These are phyloP conservation scores for Campylomormyrus tamandua DNA, from an alignment of 2,113 vertebrate genomes.

Conservation along the genomic window DNA sequence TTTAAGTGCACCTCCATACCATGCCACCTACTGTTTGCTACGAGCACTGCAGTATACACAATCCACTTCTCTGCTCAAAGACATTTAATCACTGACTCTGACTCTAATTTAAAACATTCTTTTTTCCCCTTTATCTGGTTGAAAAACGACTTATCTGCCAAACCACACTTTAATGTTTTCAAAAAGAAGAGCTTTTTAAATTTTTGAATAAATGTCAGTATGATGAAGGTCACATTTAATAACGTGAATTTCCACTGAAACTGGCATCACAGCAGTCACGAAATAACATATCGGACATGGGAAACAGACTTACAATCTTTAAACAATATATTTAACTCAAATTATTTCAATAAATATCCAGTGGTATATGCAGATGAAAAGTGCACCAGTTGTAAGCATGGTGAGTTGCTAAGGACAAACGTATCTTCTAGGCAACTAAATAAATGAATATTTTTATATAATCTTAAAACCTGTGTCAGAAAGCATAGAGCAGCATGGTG, in stretches of 20 bases:
- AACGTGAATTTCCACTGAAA: background rate
- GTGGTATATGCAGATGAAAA: background rate
- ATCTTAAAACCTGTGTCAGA: background rate
- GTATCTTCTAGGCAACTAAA: background rate
- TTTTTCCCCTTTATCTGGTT: background rate
- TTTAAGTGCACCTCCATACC: background rate
- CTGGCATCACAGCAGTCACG: background rate
- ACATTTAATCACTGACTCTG: background rate
- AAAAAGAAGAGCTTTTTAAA: background rate
- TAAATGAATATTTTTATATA: background rate
- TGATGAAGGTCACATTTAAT: background rate
- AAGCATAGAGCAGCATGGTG: conserved; percentile 3
- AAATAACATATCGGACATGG: background rate
- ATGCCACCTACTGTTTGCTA: background rate
- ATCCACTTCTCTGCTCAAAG: background rate
- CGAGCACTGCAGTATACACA: background rate
- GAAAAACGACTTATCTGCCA: background rate
- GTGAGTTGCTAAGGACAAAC: background rate
- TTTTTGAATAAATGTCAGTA: background rate
- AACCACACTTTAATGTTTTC: background rate
- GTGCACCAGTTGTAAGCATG: background rate
- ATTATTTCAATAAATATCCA: background rate
- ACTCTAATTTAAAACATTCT: background rate
- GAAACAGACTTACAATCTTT: background rate
- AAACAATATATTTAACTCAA: background rate